Conservation (phyloP, 2,113 vertebrate genomes). For the Epinephelus cyanopodus region DNA sequence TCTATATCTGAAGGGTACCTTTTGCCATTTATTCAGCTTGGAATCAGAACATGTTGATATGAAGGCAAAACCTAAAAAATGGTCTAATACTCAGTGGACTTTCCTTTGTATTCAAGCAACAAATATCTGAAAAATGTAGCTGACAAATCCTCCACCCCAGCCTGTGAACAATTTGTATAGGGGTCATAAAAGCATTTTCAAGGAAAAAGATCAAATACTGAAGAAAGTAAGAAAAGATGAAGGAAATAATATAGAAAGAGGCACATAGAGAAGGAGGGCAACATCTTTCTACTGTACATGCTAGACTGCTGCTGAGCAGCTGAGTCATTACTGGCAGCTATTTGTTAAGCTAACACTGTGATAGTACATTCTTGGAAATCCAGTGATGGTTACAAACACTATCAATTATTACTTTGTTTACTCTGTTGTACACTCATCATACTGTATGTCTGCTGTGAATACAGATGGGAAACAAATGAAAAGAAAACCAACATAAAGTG, state of each 20-base stretch:
- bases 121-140: neutral
- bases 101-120: neutral
- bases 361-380: neutral
- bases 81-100: neutral
- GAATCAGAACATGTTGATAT: conserved; percentile 19
- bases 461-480: neutral
- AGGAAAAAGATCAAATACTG: neutral
- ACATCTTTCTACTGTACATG: neutral
- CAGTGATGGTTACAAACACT: neutral
- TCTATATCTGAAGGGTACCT: conserved; percentile 45
- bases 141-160: neutral
- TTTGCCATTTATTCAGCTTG: conserved; percentile 5
- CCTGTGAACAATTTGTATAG: neutral
- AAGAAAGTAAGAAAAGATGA: neutral
- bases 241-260: neutral
- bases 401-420: neutral
- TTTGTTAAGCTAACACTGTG: neutral
- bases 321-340: conserved; percentile 31
- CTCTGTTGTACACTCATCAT: neutral
- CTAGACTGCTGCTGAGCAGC: neutral
- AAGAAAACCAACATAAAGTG: neutral
- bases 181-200: neutral
- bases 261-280: neutral
- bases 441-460: neutral
- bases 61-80: conserved; percentile 2